Evolutionary conservation across 2,113 vertebrate genomes (phyloP), one percentile per base, ranked within the genome.

Genomic region (Onychorhynchus coronatus): DNA sequence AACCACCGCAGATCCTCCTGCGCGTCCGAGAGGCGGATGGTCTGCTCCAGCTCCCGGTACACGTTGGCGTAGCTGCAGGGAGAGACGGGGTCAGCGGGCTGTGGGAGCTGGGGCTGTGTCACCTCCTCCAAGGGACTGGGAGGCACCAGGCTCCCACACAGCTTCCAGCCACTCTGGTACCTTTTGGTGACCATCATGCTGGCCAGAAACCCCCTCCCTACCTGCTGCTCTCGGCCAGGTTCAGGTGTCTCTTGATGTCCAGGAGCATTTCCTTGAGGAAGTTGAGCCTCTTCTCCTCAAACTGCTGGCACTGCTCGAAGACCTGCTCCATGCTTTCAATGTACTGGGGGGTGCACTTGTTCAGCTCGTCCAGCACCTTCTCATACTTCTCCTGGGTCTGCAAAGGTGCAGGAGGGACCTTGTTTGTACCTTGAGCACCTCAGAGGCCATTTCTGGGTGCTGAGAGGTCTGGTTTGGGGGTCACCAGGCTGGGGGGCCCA

Each of bases 1-100:
- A 99, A 99, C 99, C 99, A 99, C 96, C 99, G 98, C 75, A 99
- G 98, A 82, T 99, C 99, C n/a, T 99, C 99, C 97, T 99, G 99
- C 2, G 99, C 99, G 4, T 99, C 99, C 5, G 98, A 98, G 20
- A 96, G 96, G 81, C 99, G 98, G 96, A 99, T 99, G 47, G 98
- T 98, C 95, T 99, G 99, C 96, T 99, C 99, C 97, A 99, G 97
- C 88, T 99, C 99, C 84, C 99, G 98, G 97, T 99, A 99, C 93
- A 99, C 99, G 4, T 98, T 98, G 93, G 98, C 87, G 4, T 99
- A 99, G 98, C 99, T 99, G 97, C 0, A 4, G 49, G 85, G 65
- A 88, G 35, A 94, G 74, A 23, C 0, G 2, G 11, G 21, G 12
- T 12, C 1, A 3, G 89, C 6, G 56, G 47, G 35, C 44, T 47